Evolutionary conservation across 2,113 vertebrate genomes (phyloP).

Genomic region (Setophaga petechia): DNA sequence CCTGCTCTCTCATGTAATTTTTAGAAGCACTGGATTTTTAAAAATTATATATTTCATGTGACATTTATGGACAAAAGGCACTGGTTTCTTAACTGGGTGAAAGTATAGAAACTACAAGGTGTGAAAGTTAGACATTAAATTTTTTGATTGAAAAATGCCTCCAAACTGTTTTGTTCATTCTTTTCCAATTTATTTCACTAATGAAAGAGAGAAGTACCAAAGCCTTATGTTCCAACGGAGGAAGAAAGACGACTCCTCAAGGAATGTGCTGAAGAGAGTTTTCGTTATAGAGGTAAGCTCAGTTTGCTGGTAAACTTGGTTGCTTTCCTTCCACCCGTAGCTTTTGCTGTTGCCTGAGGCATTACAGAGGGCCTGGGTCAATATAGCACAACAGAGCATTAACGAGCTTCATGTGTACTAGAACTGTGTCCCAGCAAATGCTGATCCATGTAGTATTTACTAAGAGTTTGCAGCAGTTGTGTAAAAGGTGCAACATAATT

Average conservation of each 20-base stretch:
- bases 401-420: neutral
- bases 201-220: conserved; percentile 68
- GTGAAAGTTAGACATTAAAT: neutral
- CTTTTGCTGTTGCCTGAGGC: neutral
- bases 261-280: conserved; percentile 89
- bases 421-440: neutral
- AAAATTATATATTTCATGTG: rapidly evolving
- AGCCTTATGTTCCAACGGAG: conserved; percentile 82
- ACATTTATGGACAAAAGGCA: neutral
- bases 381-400: rapidly evolving
- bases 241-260: conserved; percentile 84
- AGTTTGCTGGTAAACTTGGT: neutral
- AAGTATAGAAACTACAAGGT: neutral
- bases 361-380: neutral
- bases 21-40: neutral
- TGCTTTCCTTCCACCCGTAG: neutral
- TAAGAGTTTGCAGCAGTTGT: neutral
- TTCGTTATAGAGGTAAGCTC: conserved; percentile 89
- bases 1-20: neutral
- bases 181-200: neutral
- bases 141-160: neutral
- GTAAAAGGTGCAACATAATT: neutral
- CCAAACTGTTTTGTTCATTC: neutral
- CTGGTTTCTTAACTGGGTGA: neutral
- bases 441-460: neutral